Percentiles rank a stretch among this genome's conserved stretches.
Conservation (phyloP, 2,888 invertebrate species). For the Choristoneura rosaceana region DNA sequence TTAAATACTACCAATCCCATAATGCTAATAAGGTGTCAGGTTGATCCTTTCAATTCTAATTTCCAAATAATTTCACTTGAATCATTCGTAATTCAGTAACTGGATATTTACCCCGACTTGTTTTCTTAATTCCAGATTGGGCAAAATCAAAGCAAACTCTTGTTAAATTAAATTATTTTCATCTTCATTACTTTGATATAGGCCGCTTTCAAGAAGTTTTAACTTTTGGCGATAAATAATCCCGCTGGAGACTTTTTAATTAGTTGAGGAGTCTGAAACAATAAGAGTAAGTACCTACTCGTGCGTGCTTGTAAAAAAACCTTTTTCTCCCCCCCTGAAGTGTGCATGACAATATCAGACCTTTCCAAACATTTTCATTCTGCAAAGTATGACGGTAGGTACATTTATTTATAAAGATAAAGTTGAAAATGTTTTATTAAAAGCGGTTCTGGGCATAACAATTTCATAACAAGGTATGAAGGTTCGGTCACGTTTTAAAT, state of each 20-base stretch:
- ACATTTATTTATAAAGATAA: slow-evolving; percentile 17
- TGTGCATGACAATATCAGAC: slow-evolving; percentile 11
- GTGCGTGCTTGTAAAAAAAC: slow-evolving; percentile 20
- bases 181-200: slow-evolving; percentile 26
- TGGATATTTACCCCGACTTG: slow-evolving; percentile 22
- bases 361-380: slow-evolving; percentile 10
- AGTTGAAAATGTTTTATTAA: slow-evolving; percentile 19
- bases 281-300: background rate
- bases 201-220: slow-evolving; percentile 25
- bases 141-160: slow-evolving; percentile 23
- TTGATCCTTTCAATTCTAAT: slow-evolving; percentile 26
- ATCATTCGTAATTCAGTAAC: slow-evolving; percentile 27
- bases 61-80: slow-evolving; percentile 28
- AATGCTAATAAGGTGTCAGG: slow-evolving; percentile 23
- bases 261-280: slow-evolving; percentile 12
- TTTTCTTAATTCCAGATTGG: slow-evolving; percentile 23
- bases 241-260: slow-evolving; percentile 23
- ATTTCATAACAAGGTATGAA: slow-evolving; percentile 21
- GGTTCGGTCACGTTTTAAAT: slow-evolving; percentile 1
- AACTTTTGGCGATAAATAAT: slow-evolving; percentile 15
- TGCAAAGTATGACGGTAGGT: background rate
- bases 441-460: slow-evolving; percentile 12
- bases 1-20: slow-evolving; percentile 4
- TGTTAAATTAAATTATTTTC: slow-evolving; percentile 33
- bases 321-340: background rate